A percentile compares a stretch with the other conserved stretches of the same genome.
Evolutionary conservation across 2,797 vertebrate species (phyloP).

Genomic region (Anas capensis): DNA sequence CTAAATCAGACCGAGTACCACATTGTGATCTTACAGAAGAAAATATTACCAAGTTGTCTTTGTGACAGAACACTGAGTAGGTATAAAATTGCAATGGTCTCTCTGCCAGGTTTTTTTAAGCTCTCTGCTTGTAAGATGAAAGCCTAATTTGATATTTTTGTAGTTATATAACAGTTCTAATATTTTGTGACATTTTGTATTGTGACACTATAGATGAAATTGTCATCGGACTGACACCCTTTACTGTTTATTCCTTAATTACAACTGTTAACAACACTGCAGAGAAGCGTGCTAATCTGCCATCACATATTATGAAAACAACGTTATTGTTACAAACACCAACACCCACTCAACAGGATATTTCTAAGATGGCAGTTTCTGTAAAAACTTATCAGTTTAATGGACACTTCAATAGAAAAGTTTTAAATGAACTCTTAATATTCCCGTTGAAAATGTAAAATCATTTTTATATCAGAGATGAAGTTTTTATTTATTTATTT

Average conservation of each 20-base stretch:
- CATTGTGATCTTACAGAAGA: constrained; percentile 74
- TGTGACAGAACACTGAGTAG: constrained; percentile 82
- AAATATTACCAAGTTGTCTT: constrained; percentile 83
- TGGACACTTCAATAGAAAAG: constrained; percentile 64
- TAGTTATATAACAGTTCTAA: constrained; percentile 84
- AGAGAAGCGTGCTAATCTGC: constrained; percentile 84
- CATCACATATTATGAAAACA: constrained; percentile 86
- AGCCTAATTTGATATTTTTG: constrained; percentile 82
- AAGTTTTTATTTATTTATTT: constrained; percentile 20
- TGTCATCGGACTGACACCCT: constrained; percentile 86
- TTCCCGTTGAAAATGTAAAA: constrained; percentile 25
- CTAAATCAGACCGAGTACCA: constrained; percentile 76
- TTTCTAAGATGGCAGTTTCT: constrained; percentile 81
- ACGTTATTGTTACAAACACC: constrained; percentile 85
- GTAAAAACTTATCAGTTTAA: constrained; percentile 74
- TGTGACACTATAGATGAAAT: constrained; percentile 86
- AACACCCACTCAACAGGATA: constrained; percentile 83
- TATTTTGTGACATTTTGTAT: constrained; percentile 87
- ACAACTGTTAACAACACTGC: constrained; percentile 85
- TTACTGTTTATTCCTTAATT: constrained; percentile 86
- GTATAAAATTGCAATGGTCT: constrained; percentile 79
- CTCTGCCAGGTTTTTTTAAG: constrained; percentile 76
- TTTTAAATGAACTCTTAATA: constrained; percentile 63
- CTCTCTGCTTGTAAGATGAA: constrained; percentile 70
- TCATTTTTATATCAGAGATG: background rate